Conservation (phyloP, 2,888 invertebrate species). For the Dione juno region DNA sequence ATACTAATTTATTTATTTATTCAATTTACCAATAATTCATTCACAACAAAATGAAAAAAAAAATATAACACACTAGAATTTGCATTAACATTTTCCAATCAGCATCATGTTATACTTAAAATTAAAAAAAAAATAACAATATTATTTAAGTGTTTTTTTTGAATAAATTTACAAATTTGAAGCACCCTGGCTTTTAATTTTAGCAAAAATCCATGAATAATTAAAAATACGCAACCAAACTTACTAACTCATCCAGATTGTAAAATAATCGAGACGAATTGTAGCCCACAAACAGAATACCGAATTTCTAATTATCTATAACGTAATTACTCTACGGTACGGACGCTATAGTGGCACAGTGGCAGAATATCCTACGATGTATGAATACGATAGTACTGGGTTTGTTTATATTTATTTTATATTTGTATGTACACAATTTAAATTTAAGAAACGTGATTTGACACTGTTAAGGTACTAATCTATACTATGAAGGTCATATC, state of each 20-base stretch:
- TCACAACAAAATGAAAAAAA: too few relatives aligned
- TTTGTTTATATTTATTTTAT: background rate
- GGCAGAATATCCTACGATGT: background rate
- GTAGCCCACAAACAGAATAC: constrained; percentile 24
- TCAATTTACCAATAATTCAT: too few relatives aligned
- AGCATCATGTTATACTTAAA: too few relatives aligned
- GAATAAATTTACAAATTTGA: background rate
- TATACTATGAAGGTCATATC: too few relatives aligned
- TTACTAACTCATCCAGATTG: constrained; percentile 39
- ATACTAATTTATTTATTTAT: too few relatives aligned
- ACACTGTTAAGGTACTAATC: too few relatives aligned
- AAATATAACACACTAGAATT: too few relatives aligned
- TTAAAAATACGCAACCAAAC: constrained; percentile 47
- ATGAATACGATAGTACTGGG: background rate
- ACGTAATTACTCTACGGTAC: constrained; percentile 4
- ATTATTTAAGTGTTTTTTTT: background rate
- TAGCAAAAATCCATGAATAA: constrained; percentile 41
- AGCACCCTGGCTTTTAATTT: background rate
- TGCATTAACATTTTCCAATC: too few relatives aligned
- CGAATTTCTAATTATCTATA: constrained; percentile 7
- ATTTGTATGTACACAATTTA: too few relatives aligned
- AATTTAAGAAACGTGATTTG: too few relatives aligned
- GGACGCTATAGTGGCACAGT: background rate
- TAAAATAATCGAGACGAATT: constrained; percentile 30
- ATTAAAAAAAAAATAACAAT: background rate